Conservation (phyloP, 2,797 vertebrate genomes). For the Phalanger gymnotis region DNA sequence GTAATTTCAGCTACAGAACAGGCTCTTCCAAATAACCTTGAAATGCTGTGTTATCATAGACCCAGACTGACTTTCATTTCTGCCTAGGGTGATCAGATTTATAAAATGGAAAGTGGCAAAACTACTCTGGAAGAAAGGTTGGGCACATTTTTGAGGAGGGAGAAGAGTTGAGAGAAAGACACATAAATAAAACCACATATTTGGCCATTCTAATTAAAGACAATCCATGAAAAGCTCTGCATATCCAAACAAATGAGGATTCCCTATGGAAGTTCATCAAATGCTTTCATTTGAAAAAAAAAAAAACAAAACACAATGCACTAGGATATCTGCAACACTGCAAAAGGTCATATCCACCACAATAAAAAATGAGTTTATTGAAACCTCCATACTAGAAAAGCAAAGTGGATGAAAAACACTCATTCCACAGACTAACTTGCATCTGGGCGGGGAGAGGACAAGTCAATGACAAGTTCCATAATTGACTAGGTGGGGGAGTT, state of each 20-base stretch:
- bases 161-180: neutral
- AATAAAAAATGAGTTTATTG: neutral
- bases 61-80: conserved; percentile 6
- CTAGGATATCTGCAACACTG: neutral
- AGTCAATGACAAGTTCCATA: neutral
- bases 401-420: neutral
- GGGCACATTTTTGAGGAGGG: no score
- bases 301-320: no score
- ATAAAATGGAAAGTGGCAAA: conserved; percentile 12
- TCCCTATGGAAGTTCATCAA: neutral
- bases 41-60: conserved; percentile 41
- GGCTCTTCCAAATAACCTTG: conserved; percentile 5
- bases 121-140: neutral
- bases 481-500: neutral
- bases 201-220: neutral
- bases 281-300: neutral
- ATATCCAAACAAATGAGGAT: neutral
- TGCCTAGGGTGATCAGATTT: conserved; percentile 23
- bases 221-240: neutral
- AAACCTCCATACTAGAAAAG: neutral
- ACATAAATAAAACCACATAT: neutral
- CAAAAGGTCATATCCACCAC: neutral
- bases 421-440: neutral
- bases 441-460: neutral
- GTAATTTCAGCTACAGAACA: conserved; percentile 60